Evolutionary conservation across 1,140 invertebrate species (phyloP).

Genomic region (Brachionus sp.): DNA sequence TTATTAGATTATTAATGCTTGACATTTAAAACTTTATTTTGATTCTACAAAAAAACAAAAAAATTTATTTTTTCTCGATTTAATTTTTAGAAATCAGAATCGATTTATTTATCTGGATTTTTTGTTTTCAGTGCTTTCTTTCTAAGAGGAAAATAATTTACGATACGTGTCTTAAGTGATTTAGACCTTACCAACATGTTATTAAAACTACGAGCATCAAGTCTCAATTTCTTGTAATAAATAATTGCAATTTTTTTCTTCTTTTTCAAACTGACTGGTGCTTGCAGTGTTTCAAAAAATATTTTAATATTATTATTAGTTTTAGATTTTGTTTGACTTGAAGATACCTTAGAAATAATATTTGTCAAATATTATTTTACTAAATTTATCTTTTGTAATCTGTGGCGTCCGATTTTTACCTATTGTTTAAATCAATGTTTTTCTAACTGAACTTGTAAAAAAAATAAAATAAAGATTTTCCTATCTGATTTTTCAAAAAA

Average conservation of each 20-base stretch:
- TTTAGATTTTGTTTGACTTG: not conserved
- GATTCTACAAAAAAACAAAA: not conserved
- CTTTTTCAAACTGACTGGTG: too few species aligned
- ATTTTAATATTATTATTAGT: too few species aligned
- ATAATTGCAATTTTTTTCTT: too few species aligned
- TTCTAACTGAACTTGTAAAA: too few species aligned
- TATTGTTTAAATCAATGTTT: not conserved
- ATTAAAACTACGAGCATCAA: too few species aligned
- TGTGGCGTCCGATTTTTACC: not conserved
- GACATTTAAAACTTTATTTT: not conserved
- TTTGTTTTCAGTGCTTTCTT: too few species aligned
- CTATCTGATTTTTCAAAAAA: not conserved
- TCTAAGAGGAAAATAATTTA: too few species aligned
- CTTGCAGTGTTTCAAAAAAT: not conserved
- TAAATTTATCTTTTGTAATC: not conserved
- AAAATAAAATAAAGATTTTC: not conserved
- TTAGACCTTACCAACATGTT: too few species aligned
- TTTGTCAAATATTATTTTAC: not conserved
- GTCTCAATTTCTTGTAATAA: too few species aligned
- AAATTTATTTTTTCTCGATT: not conserved
- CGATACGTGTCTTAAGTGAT: too few species aligned
- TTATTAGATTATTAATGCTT: not conserved
- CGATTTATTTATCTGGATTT: not conserved
- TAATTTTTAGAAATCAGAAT: not conserved
- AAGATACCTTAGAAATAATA: not conserved